Base-by-base conservation (phyloP, 2,113 vertebrate genomes). In the Nothobranchius furzeri region DNA sequence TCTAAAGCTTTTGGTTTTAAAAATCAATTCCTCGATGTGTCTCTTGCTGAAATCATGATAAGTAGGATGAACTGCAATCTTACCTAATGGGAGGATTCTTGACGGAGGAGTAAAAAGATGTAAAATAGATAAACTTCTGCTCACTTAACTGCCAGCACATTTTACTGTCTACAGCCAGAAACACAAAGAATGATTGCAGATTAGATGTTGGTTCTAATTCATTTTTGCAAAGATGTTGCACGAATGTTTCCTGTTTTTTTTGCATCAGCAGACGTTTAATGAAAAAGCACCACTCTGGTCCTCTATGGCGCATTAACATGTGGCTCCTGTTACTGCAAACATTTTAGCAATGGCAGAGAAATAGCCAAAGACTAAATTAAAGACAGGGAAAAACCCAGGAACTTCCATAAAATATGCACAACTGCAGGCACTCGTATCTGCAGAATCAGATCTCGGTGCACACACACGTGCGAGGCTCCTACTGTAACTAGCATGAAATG, bases 281-380 rank as follows among this genome's bases (percentile, higher is more conserved):
- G 30, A 30, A 30, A 30, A 30, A 30, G 30, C 30, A 50, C 48
- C 48, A 7, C 3, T 20, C 37, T 42, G 50, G 36, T 43, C 36
- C 17, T 53, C 30, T n/a, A 12, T 15, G 54, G 55, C 42, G 54
- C 5, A 13, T 62, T 69, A 64, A 80, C 86, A 88, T 76, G 61
- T 84, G 84, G 11, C 68, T 87, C 56, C 64, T 81, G 79, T 89
- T 91, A 89, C 68, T 73, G 64, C 60, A 51, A 68, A 43, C 50
- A 69, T 84, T 87, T 83, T 65, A 15, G 83, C 73, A 82, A 51
- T 63, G 40, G 45, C 37, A 76, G 63, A 73, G 52, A 79, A 76
- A 82, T 45, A 61, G 79, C 63, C 54, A 50, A 79, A 68, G 42
- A n/a, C 60, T 81, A 81, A 83, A 84, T 81, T 70, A 84, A 83